phyloP scores from a whole-genome alignment of 2,113 vertebrate genomes.

The Trichechus manatus region DNA sequence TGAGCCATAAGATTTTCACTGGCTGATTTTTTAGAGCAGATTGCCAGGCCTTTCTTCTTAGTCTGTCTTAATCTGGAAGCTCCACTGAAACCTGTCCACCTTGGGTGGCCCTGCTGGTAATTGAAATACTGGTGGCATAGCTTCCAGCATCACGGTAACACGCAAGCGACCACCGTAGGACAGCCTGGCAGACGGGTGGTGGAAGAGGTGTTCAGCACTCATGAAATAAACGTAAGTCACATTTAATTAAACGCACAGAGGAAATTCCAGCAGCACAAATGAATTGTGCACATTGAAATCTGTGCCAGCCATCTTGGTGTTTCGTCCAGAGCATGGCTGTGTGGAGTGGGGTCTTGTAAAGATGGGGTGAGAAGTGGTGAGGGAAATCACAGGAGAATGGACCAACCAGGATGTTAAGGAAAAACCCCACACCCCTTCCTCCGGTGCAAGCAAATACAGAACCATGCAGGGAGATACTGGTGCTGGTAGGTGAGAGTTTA shows the following conservation, averaged over 20 bases:
- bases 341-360: background rate
- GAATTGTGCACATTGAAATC: background rate
- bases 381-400: fast-evolving
- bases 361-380: fast-evolving
- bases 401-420: background rate
- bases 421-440: fast-evolving
- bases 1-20: too few species aligned
- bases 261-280: background rate
- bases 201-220: too few species aligned
- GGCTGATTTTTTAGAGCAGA: too few species aligned
- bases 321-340: fast-evolving
- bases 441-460: background rate
- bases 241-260: too few species aligned
- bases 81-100: background rate
- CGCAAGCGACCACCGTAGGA: too few species aligned
- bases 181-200: too few species aligned
- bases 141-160: too few species aligned
- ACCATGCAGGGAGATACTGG: background rate
- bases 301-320: fast-evolving
- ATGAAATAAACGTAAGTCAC: fast-evolving
- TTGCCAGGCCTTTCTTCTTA: too few species aligned
- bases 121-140: background rate
- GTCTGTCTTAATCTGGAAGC: background rate
- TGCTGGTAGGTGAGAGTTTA: background rate
- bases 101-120: too few species aligned